Evolutionary conservation across 2,888 invertebrate species (phyloP).

Genomic region (Merodon equestris): DNA sequence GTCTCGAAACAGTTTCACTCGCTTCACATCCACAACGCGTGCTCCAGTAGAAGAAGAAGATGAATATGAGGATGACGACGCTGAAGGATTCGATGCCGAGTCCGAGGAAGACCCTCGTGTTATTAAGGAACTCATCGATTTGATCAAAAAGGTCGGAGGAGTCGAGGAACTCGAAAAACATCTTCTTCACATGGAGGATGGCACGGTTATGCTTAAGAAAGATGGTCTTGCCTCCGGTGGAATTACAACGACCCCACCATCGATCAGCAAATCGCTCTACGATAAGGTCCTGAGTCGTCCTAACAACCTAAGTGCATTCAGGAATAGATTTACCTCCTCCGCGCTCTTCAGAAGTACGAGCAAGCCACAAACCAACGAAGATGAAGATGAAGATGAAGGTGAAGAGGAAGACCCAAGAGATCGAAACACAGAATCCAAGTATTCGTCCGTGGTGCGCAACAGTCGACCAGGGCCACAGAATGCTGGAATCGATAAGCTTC

Average conservation of each 20-base stretch:
- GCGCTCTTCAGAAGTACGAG: constrained; percentile 69
- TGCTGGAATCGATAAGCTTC: constrained; percentile 79
- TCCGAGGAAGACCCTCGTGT: constrained; percentile 80
- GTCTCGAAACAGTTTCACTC: constrained; percentile 76
- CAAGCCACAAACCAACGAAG: constrained; percentile 32
- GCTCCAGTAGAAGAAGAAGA: constrained; percentile 79
- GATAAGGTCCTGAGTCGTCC: constrained; percentile 84
- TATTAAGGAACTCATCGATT: constrained; percentile 89
- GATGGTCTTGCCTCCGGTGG: constrained; percentile 75
- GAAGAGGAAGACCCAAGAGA: too few relatives aligned
- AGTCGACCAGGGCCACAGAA: constrained; percentile 82
- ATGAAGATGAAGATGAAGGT: constrained; percentile 49
- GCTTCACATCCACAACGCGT: constrained; percentile 79
- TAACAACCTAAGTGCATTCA: constrained; percentile 74
- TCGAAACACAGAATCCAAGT: constrained; percentile 76
- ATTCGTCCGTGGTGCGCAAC: constrained; percentile 83
- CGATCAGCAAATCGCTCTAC: constrained; percentile 87
- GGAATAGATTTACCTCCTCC: constrained; percentile 74
- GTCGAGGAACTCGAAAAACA: constrained; percentile 92
- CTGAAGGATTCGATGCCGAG: constrained; percentile 74
- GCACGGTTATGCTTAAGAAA: constrained; percentile 79
- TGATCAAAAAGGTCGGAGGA: constrained; percentile 93
- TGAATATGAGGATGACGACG: constrained; percentile 79
- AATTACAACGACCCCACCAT: constrained; percentile 80
- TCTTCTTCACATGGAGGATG: constrained; percentile 81